Conservation (phyloP, 2,113 vertebrate genomes). For the Gasterosteus nipponicus region DNA sequence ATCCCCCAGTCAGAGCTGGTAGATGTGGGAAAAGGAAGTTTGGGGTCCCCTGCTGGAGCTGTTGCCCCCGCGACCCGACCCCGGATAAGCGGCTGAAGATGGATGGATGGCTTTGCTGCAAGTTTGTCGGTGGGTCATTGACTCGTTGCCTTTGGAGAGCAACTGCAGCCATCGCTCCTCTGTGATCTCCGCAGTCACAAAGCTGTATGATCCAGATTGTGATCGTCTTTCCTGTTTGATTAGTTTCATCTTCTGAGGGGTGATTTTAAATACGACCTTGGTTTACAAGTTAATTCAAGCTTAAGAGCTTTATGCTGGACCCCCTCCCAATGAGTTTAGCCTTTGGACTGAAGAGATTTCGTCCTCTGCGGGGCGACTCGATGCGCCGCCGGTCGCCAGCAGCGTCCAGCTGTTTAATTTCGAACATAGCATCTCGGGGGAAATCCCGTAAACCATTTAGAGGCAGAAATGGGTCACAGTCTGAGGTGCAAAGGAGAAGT, state of each 20-base stretch:
- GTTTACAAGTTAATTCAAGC: slow-evolving; percentile 48
- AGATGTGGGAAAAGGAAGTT: slow-evolving; percentile 1
- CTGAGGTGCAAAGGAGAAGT: slow-evolving; percentile 42
- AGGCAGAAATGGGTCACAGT: slow-evolving; percentile 67
- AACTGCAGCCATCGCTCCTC: neutral
- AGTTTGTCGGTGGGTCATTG: slow-evolving; percentile 43
- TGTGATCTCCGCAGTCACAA: slow-evolving; percentile 8
- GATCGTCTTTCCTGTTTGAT: slow-evolving; percentile 34
- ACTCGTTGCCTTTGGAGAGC: slow-evolving; percentile 18
- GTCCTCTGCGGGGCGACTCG: slow-evolving; percentile 41
- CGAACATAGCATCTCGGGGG: slow-evolving; percentile 62
- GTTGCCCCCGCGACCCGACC: no score
- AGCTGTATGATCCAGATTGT: neutral
- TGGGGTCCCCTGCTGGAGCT: no score
- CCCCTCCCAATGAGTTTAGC: slow-evolving; percentile 21
- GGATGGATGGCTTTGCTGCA: no score
- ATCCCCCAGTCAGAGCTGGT: no score
- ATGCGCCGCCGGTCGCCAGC: slow-evolving; percentile 17
- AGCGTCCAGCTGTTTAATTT: slow-evolving; percentile 68
- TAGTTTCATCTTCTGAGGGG: slow-evolving; percentile 37
- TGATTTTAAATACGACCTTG: slow-evolving; percentile 45
- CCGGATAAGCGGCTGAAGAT: no score
- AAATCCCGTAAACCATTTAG: slow-evolving; percentile 62
- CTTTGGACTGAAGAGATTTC: slow-evolving; percentile 41
- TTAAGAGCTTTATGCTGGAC: slow-evolving; percentile 46